Percentiles rank a stretch among this genome's conserved stretches.
Conservation (phyloP, 2,888 invertebrate genomes). For the Perdita meconis region DNA sequence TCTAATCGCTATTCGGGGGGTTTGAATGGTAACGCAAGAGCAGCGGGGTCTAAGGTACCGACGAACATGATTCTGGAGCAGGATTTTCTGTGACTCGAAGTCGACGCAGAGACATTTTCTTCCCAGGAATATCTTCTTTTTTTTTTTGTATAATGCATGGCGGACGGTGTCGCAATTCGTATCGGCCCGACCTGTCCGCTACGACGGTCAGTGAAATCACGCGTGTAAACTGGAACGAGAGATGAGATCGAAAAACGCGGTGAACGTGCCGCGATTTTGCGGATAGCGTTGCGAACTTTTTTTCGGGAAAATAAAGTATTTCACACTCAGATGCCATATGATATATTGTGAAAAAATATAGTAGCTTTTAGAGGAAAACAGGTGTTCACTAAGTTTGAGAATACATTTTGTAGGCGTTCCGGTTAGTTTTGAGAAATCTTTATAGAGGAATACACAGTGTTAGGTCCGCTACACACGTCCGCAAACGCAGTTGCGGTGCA, state of each 20-base stretch:
- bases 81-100: slow-evolving; percentile 2
- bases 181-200: slow-evolving; percentile 38
- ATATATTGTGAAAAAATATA: no score
- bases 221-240: slow-evolving; percentile 62
- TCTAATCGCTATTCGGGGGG: slow-evolving; percentile 31
- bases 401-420: no score
- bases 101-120: slow-evolving; percentile 10
- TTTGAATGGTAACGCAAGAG: slow-evolving; percentile 54
- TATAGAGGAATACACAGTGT: no score
- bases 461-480: no score
- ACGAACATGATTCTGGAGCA: slow-evolving; percentile 22
- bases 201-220: slow-evolving; percentile 63
- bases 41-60: slow-evolving; percentile 34
- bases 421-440: no score
- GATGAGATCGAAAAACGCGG: slow-evolving; percentile 58
- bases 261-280: slow-evolving; percentile 47
- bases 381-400: no score
- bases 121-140: not conserved
- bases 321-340: no score
- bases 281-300: no score
- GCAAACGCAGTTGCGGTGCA: no score
- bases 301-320: no score
- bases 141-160: slow-evolving; percentile 4
- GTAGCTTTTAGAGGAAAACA: no score
- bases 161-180: slow-evolving; percentile 62